Conservation (phyloP, 2,888 invertebrate genomes). For the Drosophila ustulata region DNA sequence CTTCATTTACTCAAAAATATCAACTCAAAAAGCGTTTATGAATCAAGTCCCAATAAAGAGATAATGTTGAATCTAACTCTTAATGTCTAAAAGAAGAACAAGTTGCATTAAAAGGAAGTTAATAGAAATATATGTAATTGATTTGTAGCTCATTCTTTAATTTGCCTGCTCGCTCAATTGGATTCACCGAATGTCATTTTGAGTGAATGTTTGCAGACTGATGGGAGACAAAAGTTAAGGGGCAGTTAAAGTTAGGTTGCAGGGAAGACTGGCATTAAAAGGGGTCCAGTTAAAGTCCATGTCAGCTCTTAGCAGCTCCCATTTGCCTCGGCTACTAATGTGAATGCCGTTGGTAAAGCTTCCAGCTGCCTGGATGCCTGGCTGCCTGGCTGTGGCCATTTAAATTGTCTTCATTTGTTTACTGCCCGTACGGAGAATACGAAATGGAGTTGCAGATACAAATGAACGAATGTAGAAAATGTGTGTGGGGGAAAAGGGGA, state of each 20-base stretch:
- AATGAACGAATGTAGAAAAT: background rate
- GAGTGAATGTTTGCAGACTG: too few species aligned
- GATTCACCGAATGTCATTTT: too few species aligned
- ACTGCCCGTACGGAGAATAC: slow-evolving; percentile 55
- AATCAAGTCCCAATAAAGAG: too few species aligned
- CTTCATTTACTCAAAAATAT: too few species aligned
- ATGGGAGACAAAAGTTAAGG: background rate
- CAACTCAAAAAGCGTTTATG: too few species aligned
- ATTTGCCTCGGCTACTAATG: slow-evolving; percentile 60
- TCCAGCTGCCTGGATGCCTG: slow-evolving; percentile 47
- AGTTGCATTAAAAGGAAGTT: too few species aligned
- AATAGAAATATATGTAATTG: too few species aligned
- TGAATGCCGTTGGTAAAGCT: slow-evolving; percentile 59
- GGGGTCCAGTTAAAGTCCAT: slow-evolving; percentile 15
- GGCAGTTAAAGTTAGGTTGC: background rate
- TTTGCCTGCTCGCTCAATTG: too few species aligned
- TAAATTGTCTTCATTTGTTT: slow-evolving; percentile 80
- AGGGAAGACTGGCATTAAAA: slow-evolving; percentile 28
- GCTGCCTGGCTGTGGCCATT: slow-evolving; percentile 68
- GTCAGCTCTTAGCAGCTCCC: slow-evolving; percentile 26
- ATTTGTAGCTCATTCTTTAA: too few species aligned
- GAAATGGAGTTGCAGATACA: slow-evolving; percentile 40
- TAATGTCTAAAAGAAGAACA: too few species aligned
- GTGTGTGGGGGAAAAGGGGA: background rate
- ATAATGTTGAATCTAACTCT: too few species aligned